phyloP scores from a whole-genome alignment of 1,140 invertebrate species.

The Drosophila sp. region DNA sequence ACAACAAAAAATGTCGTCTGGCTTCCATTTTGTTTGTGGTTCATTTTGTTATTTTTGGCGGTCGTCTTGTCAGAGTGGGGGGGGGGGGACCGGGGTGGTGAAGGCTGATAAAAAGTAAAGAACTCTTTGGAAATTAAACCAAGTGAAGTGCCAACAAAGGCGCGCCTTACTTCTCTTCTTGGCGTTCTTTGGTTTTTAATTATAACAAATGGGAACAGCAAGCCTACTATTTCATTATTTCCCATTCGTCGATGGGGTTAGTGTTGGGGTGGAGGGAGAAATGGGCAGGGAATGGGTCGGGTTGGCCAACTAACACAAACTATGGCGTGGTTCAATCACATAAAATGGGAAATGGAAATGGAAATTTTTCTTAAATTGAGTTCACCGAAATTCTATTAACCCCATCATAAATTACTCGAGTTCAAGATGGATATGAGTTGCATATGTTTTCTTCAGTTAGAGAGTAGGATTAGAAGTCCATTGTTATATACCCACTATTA shows the following conservation, averaged over 20 bases:
- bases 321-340: slow-evolving; percentile 75
- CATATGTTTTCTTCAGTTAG: no score
- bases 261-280: neutral
- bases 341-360: slow-evolving; percentile 50
- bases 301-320: slow-evolving; percentile 12
- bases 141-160: slow-evolving; percentile 56
- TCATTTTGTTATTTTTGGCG: slow-evolving; percentile 47
- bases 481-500: no score
- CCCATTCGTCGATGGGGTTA: neutral
- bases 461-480: no score
- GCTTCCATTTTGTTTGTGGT: slow-evolving; percentile 26
- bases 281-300: neutral
- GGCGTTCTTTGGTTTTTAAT: slow-evolving; percentile 27
- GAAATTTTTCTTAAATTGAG: slow-evolving; percentile 62
- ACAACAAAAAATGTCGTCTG: slow-evolving; percentile 29
- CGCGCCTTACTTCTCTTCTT: slow-evolving; percentile 65
- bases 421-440: slow-evolving; percentile 46
- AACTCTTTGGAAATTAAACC: slow-evolving; percentile 50
- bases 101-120: slow-evolving; percentile 26
- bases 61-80: slow-evolving; percentile 17
- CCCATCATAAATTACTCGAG: slow-evolving; percentile 65
- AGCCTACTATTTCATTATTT: slow-evolving; percentile 9
- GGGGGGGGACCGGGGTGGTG: slow-evolving; percentile 27
- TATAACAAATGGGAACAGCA: slow-evolving; percentile 12
- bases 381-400: slow-evolving; percentile 81